These are phyloP conservation scores for Phodopus roborovskii DNA, from an alignment of 2,113 vertebrate species.

Conservation along the genomic window DNA sequence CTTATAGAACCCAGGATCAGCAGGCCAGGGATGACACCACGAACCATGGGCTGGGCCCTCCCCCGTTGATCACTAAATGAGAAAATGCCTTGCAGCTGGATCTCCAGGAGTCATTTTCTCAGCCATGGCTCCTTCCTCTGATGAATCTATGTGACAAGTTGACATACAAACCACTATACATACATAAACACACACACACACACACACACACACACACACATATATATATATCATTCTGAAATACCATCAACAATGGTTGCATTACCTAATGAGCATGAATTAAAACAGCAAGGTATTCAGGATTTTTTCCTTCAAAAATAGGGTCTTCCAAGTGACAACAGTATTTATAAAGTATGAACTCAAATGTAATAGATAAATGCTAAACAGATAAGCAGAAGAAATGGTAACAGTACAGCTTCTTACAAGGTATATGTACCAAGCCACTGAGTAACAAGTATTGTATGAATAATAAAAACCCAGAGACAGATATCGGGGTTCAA, in stretches of 20 bases:
- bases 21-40: background rate
- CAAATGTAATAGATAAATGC: background rate
- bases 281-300: background rate
- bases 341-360: background rate
- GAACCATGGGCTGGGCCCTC: background rate
- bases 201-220: no score
- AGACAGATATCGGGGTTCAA: no score
- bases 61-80: background rate
- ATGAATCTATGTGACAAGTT: background rate
- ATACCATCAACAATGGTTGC: background rate
- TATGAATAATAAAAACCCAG: no score
- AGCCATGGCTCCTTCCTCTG: background rate
- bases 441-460: background rate
- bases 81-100: background rate
- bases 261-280: background rate
- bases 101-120: background rate
- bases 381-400: background rate
- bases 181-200: no score
- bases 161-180: background rate
- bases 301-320: background rate
- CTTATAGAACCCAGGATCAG: background rate
- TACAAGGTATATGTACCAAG: background rate
- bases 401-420: accelerated
- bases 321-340: background rate
- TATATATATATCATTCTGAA: background rate